A percentile compares a stretch with the other conserved stretches of the same genome.
phyloP scores from a whole-genome alignment of 2,113 vertebrate genomes.

The Anoplopoma fimbria region DNA sequence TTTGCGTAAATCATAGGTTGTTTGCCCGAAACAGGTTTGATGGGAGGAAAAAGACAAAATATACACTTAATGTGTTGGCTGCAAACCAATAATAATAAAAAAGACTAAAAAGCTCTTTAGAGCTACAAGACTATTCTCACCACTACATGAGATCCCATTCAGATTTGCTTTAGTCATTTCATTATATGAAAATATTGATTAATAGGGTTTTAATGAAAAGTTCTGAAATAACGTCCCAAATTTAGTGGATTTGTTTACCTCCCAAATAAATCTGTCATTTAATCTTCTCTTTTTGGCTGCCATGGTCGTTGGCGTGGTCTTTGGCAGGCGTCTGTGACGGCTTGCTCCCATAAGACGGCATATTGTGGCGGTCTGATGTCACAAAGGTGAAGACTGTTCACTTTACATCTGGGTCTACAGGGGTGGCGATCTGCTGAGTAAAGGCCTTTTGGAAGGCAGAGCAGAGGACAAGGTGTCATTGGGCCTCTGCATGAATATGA shows the following conservation, averaged over 20 bases:
- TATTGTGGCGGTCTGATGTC: constrained; percentile 61
- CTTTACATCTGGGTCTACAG: constrained; percentile 72
- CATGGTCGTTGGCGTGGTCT: neutral
- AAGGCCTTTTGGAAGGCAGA: constrained; percentile 70
- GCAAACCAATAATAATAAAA: neutral
- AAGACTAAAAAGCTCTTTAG: neutral
- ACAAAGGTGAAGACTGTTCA: constrained; percentile 73
- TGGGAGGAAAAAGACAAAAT: neutral
- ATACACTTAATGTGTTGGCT: neutral
- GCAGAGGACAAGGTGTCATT: constrained; percentile 79
- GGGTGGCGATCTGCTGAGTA: constrained; percentile 73
- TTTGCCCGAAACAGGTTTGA: neutral
- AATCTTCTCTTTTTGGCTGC: constrained; percentile 10
- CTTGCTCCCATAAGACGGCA: constrained; percentile 61
- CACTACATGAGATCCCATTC: neutral
- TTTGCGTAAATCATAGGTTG: neutral
- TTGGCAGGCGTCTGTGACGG: constrained; percentile 47
- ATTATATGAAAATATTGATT: neutral
- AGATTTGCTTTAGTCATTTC: neutral
- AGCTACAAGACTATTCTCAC: neutral
- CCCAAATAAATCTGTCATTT: constrained; percentile 5
- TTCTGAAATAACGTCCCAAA: neutral
- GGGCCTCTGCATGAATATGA: constrained; percentile 77
- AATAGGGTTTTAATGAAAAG: neutral
- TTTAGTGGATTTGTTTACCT: neutral